Conservation (phyloP, 2,797 vertebrate species). For the Ctenopoma kingsleyae region DNA sequence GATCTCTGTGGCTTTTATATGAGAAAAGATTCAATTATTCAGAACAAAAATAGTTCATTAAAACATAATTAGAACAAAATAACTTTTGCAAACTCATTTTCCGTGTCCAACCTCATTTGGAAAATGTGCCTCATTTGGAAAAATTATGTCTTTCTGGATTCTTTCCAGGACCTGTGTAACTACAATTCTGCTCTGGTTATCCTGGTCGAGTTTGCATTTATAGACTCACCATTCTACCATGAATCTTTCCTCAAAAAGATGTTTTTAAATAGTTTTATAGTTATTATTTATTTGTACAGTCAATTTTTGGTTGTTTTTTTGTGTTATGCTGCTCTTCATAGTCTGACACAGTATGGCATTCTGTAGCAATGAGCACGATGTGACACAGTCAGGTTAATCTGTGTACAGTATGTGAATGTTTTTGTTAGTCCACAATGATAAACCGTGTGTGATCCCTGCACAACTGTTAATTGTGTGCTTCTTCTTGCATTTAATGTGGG, state of each 20-base stretch:
- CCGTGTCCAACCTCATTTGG: constrained; percentile 76
- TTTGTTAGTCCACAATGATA: constrained; percentile 26
- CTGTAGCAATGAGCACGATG: neutral
- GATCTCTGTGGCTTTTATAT: constrained; percentile 76
- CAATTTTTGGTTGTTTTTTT: constrained; percentile 18
- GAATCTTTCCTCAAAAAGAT: constrained; percentile 39
- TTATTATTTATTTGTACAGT: constrained; percentile 9
- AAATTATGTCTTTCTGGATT: constrained; percentile 66
- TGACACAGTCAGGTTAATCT: neutral
- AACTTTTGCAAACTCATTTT: constrained; percentile 83
- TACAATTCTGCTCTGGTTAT: constrained; percentile 41
- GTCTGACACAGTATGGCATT: constrained; percentile 1
- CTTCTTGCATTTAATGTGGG: neutral
- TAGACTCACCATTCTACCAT: constrained; percentile 10
- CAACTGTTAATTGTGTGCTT: neutral
- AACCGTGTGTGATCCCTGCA: constrained; percentile 2
- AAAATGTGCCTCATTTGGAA: constrained; percentile 74
- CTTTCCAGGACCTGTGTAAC: constrained; percentile 48
- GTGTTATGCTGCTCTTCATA: neutral
- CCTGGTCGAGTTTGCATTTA: constrained; percentile 36
- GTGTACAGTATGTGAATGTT: neutral
- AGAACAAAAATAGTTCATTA: constrained; percentile 85
- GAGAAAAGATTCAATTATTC: constrained; percentile 84
- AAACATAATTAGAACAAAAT: constrained; percentile 83
- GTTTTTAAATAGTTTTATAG: constrained; percentile 30